A percentile compares a stretch with the other conserved stretches of the same genome.
These are phyloP conservation scores for Ormia ochracea DNA, from an alignment of 2,888 invertebrate genomes.

Conservation along the genomic window DNA sequence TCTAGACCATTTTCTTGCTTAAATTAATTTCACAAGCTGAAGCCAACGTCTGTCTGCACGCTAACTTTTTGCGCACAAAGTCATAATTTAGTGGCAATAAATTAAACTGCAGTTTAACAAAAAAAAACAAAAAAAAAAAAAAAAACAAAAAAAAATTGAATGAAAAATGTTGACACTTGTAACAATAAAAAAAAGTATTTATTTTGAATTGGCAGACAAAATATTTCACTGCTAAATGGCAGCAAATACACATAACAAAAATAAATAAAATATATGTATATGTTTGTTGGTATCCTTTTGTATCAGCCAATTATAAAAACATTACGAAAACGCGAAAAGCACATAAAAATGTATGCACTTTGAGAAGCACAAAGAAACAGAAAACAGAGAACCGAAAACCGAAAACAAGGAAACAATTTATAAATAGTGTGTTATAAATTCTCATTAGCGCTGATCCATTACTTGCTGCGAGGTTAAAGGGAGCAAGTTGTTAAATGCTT, in stretches of 20 bases:
- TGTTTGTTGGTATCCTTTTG: constrained; percentile 18
- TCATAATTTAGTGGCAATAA: constrained; percentile 44
- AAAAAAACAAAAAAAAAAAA: too few relatives aligned
- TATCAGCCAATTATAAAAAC: constrained; percentile 58
- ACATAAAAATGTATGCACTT: constrained; percentile 51
- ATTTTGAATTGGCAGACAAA: constrained; percentile 52
- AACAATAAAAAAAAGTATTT: constrained; percentile 49
- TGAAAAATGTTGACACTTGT: constrained; percentile 56
- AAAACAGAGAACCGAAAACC: too few relatives aligned
- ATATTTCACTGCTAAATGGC: constrained; percentile 17
- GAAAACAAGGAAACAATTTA: constrained; percentile 17
- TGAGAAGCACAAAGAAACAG: not conserved
- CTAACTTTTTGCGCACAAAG: constrained; percentile 40
- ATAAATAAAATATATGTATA: not conserved
- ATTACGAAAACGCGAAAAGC: constrained; percentile 58
- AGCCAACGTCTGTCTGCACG: constrained; percentile 58
- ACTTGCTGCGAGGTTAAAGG: constrained; percentile 17
- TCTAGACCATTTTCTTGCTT: constrained; percentile 32
- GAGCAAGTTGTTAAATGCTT: not conserved
- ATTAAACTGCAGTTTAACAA: constrained; percentile 15
- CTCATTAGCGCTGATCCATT: constrained; percentile 17
- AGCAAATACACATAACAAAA: not conserved
- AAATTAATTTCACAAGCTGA: constrained; percentile 35
- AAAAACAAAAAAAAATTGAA: too few relatives aligned
- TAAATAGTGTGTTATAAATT: constrained; percentile 28